Evolutionary conservation across 2,113 vertebrate genomes (phyloP).

Genomic region (Caranx melampygus): DNA sequence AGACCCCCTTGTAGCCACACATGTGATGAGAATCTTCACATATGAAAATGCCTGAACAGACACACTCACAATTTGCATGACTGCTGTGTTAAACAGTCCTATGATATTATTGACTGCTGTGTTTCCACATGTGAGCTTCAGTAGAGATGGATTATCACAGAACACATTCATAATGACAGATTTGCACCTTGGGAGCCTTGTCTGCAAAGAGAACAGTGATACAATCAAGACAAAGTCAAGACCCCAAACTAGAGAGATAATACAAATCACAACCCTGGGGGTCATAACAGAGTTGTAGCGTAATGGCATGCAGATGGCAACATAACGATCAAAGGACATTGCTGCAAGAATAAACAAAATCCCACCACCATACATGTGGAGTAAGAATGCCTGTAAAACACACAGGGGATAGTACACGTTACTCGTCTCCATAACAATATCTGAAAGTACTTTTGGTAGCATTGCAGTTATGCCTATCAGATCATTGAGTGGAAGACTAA

Average conservation of each 20-base stretch:
- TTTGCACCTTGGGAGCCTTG: conserved; percentile 71
- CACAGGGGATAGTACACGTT: conserved; percentile 75
- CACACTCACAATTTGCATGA: conserved; percentile 76
- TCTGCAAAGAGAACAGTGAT: conserved; percentile 76
- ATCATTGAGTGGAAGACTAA: conserved; percentile 82
- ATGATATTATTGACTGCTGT: conserved; percentile 73
- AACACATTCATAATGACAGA: conserved; percentile 75
- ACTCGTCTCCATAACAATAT: conserved; percentile 76
- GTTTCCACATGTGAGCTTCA: conserved; percentile 80
- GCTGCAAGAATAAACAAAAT: conserved; percentile 82
- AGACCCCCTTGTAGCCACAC: conserved; percentile 63
- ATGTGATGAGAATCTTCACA: conserved; percentile 78
- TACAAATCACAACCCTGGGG: conserved; percentile 49
- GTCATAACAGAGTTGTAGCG: conserved; percentile 79
- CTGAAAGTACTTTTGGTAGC: conserved; percentile 80
- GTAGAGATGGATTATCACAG: conserved; percentile 82
- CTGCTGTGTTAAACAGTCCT: conserved; percentile 75
- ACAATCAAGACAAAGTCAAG: conserved; percentile 73
- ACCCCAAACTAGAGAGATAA: conserved; percentile 76
- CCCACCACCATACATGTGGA: conserved; percentile 81
- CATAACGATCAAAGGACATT: conserved; percentile 84
- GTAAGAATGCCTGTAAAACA: conserved; percentile 81
- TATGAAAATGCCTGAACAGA: conserved; percentile 79
- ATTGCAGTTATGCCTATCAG: conserved; percentile 80
- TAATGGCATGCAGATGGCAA: conserved; percentile 82